Evolutionary conservation across 1,140 invertebrate species (phyloP).

Genomic region (Ceratoteleas bidentatus): DNA sequence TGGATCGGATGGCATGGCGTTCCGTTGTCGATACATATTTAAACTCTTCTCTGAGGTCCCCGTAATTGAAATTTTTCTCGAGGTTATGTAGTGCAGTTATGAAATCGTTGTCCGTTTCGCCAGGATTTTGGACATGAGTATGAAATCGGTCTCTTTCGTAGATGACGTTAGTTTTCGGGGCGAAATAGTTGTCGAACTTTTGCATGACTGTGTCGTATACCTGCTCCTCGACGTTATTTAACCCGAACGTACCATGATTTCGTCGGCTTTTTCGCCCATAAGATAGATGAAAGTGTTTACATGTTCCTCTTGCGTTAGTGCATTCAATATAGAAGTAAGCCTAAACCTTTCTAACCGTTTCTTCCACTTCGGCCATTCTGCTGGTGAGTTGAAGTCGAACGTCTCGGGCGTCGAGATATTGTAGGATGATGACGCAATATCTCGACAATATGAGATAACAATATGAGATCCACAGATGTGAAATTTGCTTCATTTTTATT

Average conservation of each 20-base stretch:
- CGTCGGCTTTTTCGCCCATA: conserved; percentile 6
- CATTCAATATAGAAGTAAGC: conserved; percentile 2
- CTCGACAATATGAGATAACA: too few relatives aligned
- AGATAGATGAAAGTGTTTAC: conserved; percentile 4
- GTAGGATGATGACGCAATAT: conserved; percentile 8
- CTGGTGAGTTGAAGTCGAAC: conserved; percentile 2
- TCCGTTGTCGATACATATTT: conserved; percentile 10
- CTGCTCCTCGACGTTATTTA: not conserved
- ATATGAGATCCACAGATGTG: too few relatives aligned
- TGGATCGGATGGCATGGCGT: conserved; percentile 1
- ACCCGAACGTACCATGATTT: conserved; percentile 1
- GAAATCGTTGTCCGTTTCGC: conserved; percentile 2
- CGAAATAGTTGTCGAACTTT: conserved; percentile 2
- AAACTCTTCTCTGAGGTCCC: not conserved
- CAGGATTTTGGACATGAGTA: conserved; percentile 6
- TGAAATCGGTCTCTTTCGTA: conserved; percentile 12
- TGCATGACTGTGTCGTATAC: not conserved
- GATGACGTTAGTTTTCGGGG: conserved; percentile 8
- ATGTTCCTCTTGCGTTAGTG: not conserved
- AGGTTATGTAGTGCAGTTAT: conserved; percentile 7
- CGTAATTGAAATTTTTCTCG: not conserved
- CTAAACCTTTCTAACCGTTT: conserved; percentile 8
- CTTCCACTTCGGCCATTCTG: conserved; percentile 2
- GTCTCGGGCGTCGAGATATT: not conserved
- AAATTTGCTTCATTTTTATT: too few relatives aligned